Percentiles rank a stretch among this genome's conserved stretches.
Conservation (phyloP, 2,113 vertebrate species). For the Murina feae region DNA sequence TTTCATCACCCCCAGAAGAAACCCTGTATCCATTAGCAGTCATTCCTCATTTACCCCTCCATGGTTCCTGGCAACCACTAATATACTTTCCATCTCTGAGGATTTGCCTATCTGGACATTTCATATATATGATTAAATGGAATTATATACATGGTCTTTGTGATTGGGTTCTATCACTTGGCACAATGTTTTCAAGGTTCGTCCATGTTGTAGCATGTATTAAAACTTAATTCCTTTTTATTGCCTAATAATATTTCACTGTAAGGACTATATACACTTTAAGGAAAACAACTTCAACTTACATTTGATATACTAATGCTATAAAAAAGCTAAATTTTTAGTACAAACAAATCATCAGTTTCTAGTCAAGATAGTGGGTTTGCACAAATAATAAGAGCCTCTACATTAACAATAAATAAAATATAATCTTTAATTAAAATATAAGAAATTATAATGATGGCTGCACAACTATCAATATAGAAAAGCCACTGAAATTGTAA, state of each 20-base stretch:
- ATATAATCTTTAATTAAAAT: background rate
- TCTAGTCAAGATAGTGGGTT: background rate
- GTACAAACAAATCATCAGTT: background rate
- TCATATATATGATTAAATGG: background rate
- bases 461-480: background rate
- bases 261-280: background rate
- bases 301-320: background rate
- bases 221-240: background rate
- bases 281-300: background rate
- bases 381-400: background rate
- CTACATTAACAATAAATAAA: background rate
- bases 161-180: background rate
- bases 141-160: background rate
- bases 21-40: background rate
- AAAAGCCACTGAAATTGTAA: background rate
- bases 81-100: background rate
- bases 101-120: background rate
- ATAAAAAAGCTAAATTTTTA: background rate
- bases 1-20: background rate
- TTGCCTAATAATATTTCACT: background rate
- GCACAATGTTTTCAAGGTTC: background rate
- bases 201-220: background rate
- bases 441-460: background rate
- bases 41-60: background rate
- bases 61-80: background rate